Conservation (phyloP, 2,888 invertebrate genomes). For the Nomada flava region DNA sequence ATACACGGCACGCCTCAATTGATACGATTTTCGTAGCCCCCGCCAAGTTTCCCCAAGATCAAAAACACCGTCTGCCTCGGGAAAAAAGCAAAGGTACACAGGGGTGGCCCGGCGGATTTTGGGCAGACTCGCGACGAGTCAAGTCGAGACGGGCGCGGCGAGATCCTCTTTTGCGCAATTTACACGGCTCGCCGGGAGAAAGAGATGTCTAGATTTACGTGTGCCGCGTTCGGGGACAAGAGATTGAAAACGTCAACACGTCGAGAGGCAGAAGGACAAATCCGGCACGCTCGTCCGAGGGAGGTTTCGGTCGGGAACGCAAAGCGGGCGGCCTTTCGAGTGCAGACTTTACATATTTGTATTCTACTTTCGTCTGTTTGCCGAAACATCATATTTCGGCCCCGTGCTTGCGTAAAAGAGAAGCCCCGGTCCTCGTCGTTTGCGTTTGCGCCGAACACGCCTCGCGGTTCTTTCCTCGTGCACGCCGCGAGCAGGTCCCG, state of each 20-base stretch:
- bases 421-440: conserved; percentile 68
- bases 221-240: conserved; percentile 62
- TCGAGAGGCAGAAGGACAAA: conserved; percentile 77
- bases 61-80: conserved; percentile 4
- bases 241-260: conserved; percentile 82
- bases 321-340: conserved; percentile 70
- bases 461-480: conserved; percentile 53
- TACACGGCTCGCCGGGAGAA: conserved; percentile 47
- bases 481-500: conserved; percentile 17
- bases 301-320: conserved; percentile 61
- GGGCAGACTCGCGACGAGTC: conserved; percentile 14
- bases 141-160: conserved; percentile 1
- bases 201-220: conserved; percentile 59
- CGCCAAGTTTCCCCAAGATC: not conserved
- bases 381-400: conserved; percentile 83
- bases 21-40: not conserved
- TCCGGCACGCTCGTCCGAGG: conserved; percentile 56
- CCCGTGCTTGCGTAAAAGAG: conserved; percentile 70
- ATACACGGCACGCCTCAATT: not conserved
- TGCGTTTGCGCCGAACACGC: conserved; percentile 71
- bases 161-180: conserved; percentile 48
- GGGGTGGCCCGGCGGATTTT: conserved; percentile 20
- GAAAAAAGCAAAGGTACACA: conserved; percentile 6
- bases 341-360: conserved; percentile 80
- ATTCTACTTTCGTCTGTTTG: conserved; percentile 82